Percentiles rank a stretch among this genome's conserved stretches.
These are phyloP conservation scores for Nezara viridula DNA, from an alignment of 2,888 invertebrate genomes.

Conservation along the genomic window DNA sequence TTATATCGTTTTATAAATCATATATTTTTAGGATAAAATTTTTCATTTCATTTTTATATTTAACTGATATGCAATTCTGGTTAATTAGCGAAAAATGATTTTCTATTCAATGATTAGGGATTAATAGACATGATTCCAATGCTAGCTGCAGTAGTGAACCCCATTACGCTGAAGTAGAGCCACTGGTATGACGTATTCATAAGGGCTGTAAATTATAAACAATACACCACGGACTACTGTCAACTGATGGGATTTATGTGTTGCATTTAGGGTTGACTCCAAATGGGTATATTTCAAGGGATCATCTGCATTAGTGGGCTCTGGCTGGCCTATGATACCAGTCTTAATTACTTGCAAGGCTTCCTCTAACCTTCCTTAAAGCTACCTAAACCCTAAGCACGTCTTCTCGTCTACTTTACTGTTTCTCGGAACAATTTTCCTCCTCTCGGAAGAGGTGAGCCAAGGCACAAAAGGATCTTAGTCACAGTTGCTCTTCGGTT, in stretches of 20 bases:
- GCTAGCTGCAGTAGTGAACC: not conserved
- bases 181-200: conserved; percentile 6
- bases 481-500: not conserved
- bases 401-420: not conserved
- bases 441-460: not conserved
- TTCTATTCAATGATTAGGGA: not conserved
- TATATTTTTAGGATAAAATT: too few species aligned
- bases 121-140: not conserved
- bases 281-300: conserved; percentile 3
- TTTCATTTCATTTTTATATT: too few species aligned
- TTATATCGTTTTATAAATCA: too few species aligned
- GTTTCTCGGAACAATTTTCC: not conserved
- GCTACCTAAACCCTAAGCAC: not conserved
- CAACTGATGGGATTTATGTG: not conserved
- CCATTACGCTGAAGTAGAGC: not conserved
- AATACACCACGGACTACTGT: conserved; percentile 9
- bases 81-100: too few species aligned
- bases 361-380: not conserved
- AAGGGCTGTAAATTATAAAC: conserved; percentile 32
- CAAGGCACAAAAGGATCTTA: not conserved
- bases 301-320: not conserved
- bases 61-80: too few species aligned
- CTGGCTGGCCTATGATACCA: not conserved
- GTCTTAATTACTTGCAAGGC: not conserved
- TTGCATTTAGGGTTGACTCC: conserved; percentile 28